These are phyloP conservation scores for Barbus barbus DNA, from an alignment of 2,113 vertebrate genomes.

Conservation along the genomic window DNA sequence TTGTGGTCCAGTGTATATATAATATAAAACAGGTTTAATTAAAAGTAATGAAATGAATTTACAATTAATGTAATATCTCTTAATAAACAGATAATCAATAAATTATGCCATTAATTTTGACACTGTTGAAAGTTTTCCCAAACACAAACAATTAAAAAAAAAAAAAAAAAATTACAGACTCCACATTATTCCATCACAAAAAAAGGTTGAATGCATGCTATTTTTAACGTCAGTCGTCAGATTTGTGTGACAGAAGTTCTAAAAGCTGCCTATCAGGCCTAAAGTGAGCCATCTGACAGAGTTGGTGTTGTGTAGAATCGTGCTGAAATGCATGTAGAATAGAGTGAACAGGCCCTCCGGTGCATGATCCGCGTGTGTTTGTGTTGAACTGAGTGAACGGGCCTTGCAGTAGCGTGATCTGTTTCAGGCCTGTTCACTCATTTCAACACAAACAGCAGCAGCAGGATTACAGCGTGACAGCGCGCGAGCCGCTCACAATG, in stretches of 20 bases:
- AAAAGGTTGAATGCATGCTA: not conserved
- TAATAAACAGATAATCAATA: no score
- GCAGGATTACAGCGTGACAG: constrained; percentile 30
- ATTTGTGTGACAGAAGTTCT: not conserved
- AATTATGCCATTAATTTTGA: not conserved
- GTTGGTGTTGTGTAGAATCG: not conserved
- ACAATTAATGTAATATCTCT: not conserved
- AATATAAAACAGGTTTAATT: not conserved
- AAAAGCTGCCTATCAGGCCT: no score
- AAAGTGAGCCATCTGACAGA: not conserved
- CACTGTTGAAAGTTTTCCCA: not conserved
- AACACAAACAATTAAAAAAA: not conserved
- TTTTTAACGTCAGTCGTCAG: not conserved
- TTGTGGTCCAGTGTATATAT: no score
- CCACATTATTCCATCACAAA: not conserved
- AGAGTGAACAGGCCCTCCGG: constrained; percentile 3
- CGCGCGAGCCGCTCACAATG: not conserved
- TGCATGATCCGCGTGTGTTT: not conserved
- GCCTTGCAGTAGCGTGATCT: constrained; percentile 13
- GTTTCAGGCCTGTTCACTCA: constrained; percentile 27
- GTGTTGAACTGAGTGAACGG: not conserved
- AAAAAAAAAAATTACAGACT: not conserved
- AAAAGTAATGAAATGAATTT: not conserved
- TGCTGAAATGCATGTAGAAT: not conserved
- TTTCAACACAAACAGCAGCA: constrained; percentile 19